Evolutionary conservation across 2,888 invertebrate genomes (phyloP), one percentile per base, ranked within the genome.

Genomic region (Pheosia tremula): DNA sequence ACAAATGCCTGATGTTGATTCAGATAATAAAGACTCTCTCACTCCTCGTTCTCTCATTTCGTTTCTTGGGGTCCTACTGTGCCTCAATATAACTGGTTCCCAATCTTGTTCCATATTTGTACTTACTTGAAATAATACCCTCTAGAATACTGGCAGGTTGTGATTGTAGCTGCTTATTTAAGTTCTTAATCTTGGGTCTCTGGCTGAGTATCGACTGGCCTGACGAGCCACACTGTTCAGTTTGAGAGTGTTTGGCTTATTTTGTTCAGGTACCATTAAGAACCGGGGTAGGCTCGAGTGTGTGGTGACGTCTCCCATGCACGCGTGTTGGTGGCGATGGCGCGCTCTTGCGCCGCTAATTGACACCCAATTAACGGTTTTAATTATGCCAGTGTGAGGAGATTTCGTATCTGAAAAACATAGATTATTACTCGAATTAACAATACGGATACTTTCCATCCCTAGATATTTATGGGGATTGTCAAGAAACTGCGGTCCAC

Each of bases 101-200:
- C 80, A 80, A 67, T 87, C 83, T 66, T 80, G 78, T 67, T 90
- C 88, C 91, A 93, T 92, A 75, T 77, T 78, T 79, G 64, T 78
- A 77, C 77, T 74, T 78, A 77, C 77, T 74, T 68, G 47, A 68
- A 69, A 43, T 43, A 43, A 43, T 43, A 43, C 43, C 43, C 10
- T 43, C 43, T 66, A 38, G 86, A 93, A 93, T 92, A 92, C 91
- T 91, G 92, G 78, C 75, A 79, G 80, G 82, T 78, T 56, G 61
- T 47, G 41, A 7, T 41, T 65, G 65, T 60, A 10, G 38, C 60
- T 58, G 79, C 79, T 83, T 68, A 82, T 83, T 86, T 94, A 94
- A 37, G 87, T 82, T 94, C 95, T 95, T 94, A 95, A 95, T 77
- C 95, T 87, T 45, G 95, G 95, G 78, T 95, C 95, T 75, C 94